Conservation (phyloP, 2,113 vertebrate species). For the Vulpes lagopus region DNA sequence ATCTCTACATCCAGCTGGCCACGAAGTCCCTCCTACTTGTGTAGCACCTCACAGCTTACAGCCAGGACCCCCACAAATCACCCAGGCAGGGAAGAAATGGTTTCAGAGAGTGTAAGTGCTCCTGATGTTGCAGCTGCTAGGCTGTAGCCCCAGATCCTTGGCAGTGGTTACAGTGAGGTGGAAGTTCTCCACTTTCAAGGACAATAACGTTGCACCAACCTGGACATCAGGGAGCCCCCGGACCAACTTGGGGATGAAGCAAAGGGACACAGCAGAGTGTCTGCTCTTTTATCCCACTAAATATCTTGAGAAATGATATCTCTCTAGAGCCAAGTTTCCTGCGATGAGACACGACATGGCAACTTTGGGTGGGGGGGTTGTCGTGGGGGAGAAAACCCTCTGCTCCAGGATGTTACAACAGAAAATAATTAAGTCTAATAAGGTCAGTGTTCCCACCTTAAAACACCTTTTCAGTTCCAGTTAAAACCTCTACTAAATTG, state of each 20-base stretch:
- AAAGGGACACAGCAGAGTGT: neutral
- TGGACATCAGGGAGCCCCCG: neutral
- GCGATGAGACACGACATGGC: slow-evolving; percentile 49
- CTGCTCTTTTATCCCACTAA: slow-evolving; percentile 70
- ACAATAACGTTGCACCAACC: neutral
- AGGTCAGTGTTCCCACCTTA: slow-evolving; percentile 80
- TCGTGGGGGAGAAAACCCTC: neutral
- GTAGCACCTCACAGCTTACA: neutral
- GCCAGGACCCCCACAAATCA: neutral
- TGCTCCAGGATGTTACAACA: slow-evolving; percentile 74
- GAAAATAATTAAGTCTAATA: slow-evolving; percentile 79
- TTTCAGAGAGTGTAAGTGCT: neutral
- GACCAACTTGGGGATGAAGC: slow-evolving; percentile 22
- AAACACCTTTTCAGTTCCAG: slow-evolving; percentile 82
- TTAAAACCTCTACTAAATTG: slow-evolving; percentile 85
- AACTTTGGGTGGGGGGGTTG: slow-evolving; percentile 36
- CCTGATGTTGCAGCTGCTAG: neutral
- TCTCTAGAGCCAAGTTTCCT: slow-evolving; percentile 67
- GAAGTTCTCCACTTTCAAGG: slow-evolving; percentile 42
- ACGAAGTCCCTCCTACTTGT: neutral
- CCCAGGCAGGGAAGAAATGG: neutral
- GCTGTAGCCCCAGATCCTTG: neutral
- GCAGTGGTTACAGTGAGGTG: neutral
- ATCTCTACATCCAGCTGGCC: neutral
- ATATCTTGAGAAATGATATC: slow-evolving; percentile 73